Conservation (phyloP, 2,888 invertebrate species). For the Apomyelois bistriatella region DNA sequence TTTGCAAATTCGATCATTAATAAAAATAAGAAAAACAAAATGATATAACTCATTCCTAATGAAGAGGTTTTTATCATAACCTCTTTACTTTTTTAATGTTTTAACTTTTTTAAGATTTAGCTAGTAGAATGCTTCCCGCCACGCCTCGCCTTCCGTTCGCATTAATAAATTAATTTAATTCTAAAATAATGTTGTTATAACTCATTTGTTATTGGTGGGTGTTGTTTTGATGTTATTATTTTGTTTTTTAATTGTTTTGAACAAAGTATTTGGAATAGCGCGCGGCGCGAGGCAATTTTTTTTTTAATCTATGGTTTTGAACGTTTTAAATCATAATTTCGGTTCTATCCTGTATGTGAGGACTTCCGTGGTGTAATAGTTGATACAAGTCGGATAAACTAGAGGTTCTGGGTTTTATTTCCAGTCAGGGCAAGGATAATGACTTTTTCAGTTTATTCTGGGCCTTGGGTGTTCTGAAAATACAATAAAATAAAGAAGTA, state of each 20-base stretch:
- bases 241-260: constrained; percentile 10
- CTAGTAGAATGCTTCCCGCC: constrained; percentile 29
- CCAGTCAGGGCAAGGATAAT: too few relatives aligned
- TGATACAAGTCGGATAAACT: too few relatives aligned
- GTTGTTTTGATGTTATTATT: constrained; percentile 25
- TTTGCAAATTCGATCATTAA: not conserved
- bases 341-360: too few relatives aligned
- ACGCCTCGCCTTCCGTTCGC: constrained; percentile 46
- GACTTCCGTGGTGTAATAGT: too few relatives aligned
- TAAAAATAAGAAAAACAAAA: constrained; percentile 24
- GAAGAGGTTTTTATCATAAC: constrained; percentile 46
- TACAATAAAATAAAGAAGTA: too few relatives aligned
- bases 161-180: constrained; percentile 40
- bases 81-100: constrained; percentile 25
- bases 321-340: not conserved
- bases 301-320: constrained; percentile 11
- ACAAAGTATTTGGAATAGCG: too few relatives aligned
- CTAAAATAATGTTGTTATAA: constrained; percentile 46
- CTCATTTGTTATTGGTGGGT: constrained; percentile 59
- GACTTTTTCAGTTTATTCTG: too few relatives aligned
- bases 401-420: too few relatives aligned
- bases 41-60: constrained; percentile 48
- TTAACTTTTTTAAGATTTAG: constrained; percentile 32
- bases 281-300: too few relatives aligned
- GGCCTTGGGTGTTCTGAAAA: too few relatives aligned